These are phyloP conservation scores for Rutilus rutilus DNA, from an alignment of 2,113 vertebrate genomes.

Conservation along the genomic window DNA sequence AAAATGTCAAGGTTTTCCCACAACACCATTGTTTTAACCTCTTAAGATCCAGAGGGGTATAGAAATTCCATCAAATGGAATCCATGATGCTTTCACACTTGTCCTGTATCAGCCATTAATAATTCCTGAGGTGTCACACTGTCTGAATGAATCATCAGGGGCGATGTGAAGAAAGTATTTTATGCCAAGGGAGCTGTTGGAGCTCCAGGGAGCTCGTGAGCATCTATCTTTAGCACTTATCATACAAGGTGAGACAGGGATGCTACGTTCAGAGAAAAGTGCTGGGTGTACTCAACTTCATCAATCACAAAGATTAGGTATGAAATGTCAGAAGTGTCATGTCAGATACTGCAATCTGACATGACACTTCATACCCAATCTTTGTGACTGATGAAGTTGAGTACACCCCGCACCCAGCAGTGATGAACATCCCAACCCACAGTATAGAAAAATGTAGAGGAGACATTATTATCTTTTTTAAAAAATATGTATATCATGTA, in stretches of 20 bases:
- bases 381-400: constrained; percentile 2
- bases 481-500: no score
- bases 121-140: constrained; percentile 31
- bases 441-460: background rate
- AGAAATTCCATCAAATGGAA: constrained; percentile 5
- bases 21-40: background rate
- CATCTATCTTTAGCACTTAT: constrained; percentile 33
- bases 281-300: background rate
- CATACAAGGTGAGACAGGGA: background rate
- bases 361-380: background rate
- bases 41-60: background rate
- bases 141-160: constrained; percentile 33
- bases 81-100: constrained; percentile 32
- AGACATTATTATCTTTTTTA: no score
- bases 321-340: background rate
- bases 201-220: background rate
- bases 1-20: constrained; percentile 23
- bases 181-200: constrained; percentile 3
- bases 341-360: background rate
- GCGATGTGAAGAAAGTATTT: background rate
- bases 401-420: background rate
- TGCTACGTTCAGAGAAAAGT: background rate
- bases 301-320: background rate
- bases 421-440: background rate
- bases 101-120: constrained; percentile 34